A percentile compares a stretch with the other conserved stretches of the same genome.
Conservation (phyloP, 2,113 vertebrate species). For the Oceanodroma tethys region DNA sequence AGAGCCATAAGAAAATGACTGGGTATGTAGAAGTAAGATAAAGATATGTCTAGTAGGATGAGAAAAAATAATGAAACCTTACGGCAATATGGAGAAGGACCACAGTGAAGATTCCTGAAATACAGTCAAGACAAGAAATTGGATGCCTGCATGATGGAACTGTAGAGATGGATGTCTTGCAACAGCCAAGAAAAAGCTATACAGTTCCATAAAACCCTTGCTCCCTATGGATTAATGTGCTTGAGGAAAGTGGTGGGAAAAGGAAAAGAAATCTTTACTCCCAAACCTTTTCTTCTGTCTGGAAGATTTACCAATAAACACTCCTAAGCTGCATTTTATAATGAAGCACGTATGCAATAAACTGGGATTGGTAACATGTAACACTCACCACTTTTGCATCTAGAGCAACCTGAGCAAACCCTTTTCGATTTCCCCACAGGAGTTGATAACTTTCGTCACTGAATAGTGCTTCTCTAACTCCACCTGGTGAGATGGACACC, state of each 20-base stretch:
- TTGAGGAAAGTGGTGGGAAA: not conserved
- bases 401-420: conserved; percentile 86
- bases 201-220: not conserved
- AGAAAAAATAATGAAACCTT: not conserved
- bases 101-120: not conserved
- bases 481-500: conserved; percentile 84
- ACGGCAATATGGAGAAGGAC: not conserved
- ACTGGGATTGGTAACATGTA: not conserved
- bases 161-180: not conserved
- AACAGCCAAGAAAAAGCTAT: not conserved
- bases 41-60: not conserved
- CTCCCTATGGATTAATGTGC: not conserved
- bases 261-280: not conserved
- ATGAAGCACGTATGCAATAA: not conserved
- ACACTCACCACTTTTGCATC: conserved; percentile 81
- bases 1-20: not conserved
- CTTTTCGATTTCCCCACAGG: conserved; percentile 83
- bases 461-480: conserved; percentile 84
- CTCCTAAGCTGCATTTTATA: not conserved
- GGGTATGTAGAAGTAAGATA: not conserved
- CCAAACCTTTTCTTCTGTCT: not conserved
- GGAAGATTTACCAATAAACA: not conserved
- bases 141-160: not conserved
- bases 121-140: not conserved
- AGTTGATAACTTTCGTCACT: conserved; percentile 84